Percentiles rank a stretch among this genome's conserved stretches.
These are phyloP conservation scores for Perognathus longimembris DNA, from an alignment of 2,113 vertebrate genomes.

Conservation along the genomic window DNA sequence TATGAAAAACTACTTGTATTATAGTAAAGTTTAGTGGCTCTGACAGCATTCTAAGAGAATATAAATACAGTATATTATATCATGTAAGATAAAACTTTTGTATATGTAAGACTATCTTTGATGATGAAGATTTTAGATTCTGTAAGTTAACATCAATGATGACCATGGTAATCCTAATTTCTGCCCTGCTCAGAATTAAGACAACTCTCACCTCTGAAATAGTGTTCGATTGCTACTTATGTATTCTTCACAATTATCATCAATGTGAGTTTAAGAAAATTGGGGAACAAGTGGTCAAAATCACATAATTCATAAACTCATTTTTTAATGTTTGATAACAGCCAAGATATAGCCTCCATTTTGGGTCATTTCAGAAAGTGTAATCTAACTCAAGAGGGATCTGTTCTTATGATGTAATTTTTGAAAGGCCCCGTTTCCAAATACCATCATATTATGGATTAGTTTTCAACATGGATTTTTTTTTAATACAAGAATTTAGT, in stretches of 20 bases:
- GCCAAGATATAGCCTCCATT: not conserved
- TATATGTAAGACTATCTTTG: not conserved
- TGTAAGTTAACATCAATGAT: not conserved
- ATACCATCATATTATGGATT: too few relatives aligned
- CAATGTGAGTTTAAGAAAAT: not conserved
- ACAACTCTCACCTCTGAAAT: not conserved
- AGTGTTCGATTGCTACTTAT: not conserved
- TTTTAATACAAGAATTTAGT: too few relatives aligned
- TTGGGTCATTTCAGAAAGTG: too few relatives aligned
- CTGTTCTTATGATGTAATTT: too few relatives aligned
- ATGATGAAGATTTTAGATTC: not conserved
- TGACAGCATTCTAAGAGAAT: not conserved
- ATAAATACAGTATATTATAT: not conserved
- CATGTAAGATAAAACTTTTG: not conserved
- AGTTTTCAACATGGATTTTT: too few relatives aligned
- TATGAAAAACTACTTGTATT: not conserved
- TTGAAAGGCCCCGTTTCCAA: too few relatives aligned
- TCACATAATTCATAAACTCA: not conserved
- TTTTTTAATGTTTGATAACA: not conserved
- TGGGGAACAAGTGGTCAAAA: not conserved
- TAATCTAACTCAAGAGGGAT: too few relatives aligned
- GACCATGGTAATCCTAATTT: not conserved
- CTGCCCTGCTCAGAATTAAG: fast-evolving
- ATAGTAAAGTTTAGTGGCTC: constrained; percentile 32
- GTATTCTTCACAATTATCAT: not conserved